A percentile compares a stretch with the other conserved stretches of the same genome.
Evolutionary conservation across 2,113 vertebrate species (phyloP).

Genomic region (Platichthys stellatus): DNA sequence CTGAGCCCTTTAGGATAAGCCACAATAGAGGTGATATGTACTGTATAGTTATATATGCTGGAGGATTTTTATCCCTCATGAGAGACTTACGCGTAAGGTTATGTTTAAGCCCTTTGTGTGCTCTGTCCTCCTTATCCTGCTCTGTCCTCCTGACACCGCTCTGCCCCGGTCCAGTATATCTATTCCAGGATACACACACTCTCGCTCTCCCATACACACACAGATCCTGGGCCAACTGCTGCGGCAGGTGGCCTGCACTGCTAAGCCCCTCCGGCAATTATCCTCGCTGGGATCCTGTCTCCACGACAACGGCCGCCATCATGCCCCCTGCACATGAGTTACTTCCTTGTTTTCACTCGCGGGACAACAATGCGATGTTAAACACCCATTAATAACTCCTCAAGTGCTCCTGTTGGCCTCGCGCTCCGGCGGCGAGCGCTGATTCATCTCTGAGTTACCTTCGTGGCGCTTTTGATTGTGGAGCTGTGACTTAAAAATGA

Average conservation of each 20-base stretch:
- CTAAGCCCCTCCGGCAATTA: slow-evolving; percentile 85
- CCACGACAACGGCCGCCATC: slow-evolving; percentile 77
- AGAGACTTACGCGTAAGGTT: slow-evolving; percentile 62
- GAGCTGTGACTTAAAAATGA: not conserved
- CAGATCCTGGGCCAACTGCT: slow-evolving; percentile 78
- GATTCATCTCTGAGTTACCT: slow-evolving; percentile 9
- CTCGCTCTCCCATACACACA: slow-evolving; percentile 14
- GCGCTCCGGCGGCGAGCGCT: not conserved
- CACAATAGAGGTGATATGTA: slow-evolving; percentile 51
- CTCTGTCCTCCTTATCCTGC: slow-evolving; percentile 65
- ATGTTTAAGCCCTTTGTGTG: slow-evolving; percentile 73
- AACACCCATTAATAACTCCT: slow-evolving; percentile 44
- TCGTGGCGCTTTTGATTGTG: not conserved
- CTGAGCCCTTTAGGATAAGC: slow-evolving; percentile 60
- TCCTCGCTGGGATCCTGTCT: slow-evolving; percentile 79
- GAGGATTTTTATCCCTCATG: slow-evolving; percentile 52
- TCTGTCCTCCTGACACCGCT: slow-evolving; percentile 53
- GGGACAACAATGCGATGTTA: slow-evolving; percentile 34
- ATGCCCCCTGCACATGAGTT: slow-evolving; percentile 52
- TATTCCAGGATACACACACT: slow-evolving; percentile 52
- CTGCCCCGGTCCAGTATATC: slow-evolving; percentile 28
- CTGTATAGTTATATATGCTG: slow-evolving; percentile 44
- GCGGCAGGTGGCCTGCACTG: slow-evolving; percentile 80
- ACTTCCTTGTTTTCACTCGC: slow-evolving; percentile 62
- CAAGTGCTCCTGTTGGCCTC: slow-evolving; percentile 6